Evolutionary conservation across 2,113 vertebrate species (phyloP), one percentile per base, ranked within the genome.

Genomic region (Platichthys stellatus): DNA sequence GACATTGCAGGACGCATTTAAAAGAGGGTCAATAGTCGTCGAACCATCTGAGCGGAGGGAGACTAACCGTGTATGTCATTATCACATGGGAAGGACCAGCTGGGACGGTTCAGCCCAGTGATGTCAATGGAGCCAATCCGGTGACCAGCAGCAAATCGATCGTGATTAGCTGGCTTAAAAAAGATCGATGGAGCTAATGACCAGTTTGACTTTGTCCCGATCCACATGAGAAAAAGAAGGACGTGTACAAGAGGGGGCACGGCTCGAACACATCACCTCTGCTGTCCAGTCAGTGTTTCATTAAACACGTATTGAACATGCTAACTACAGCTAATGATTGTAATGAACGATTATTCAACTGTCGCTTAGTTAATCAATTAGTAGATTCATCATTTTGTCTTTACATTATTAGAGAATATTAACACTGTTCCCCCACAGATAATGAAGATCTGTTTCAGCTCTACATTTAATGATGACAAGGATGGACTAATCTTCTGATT

Each of bases 131-230:
- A 77, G 79, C 76, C 72, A 83, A 84, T 86, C 81, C 80, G 65
- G 40, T 81, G 51, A 43, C 54, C 23, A 53, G 54, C 80, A 88
- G 66, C 31, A 68, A 84, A 85, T 91, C 81, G 64, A 88, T 86
- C 73, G 23, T 73, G 75, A 83, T 88, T 86, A 66, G 66, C 72
- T 72, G 47, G 57, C 85, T 80, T 82, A 72, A 83, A 74, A 76
- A 73, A 59, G 72, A 91, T 89, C 76, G 61, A 79, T 88, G 54
- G 17, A 40, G 66, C 62, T 83, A 86, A 89, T 75, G 78, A 82
- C 67, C 66, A 59, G 35, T 26, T 66, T 82, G 83, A 85, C 85
- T 86, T 91, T 88, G 72, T 75, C 54, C 69, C 8, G 18, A 82
- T 81, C 77, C 54, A 82, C 80, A 38, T 23, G 70, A 76, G 12